Percentiles rank a stretch among this genome's conserved stretches.
Conservation (phyloP, 2,113 vertebrate species). For the Sander lucioperca region DNA sequence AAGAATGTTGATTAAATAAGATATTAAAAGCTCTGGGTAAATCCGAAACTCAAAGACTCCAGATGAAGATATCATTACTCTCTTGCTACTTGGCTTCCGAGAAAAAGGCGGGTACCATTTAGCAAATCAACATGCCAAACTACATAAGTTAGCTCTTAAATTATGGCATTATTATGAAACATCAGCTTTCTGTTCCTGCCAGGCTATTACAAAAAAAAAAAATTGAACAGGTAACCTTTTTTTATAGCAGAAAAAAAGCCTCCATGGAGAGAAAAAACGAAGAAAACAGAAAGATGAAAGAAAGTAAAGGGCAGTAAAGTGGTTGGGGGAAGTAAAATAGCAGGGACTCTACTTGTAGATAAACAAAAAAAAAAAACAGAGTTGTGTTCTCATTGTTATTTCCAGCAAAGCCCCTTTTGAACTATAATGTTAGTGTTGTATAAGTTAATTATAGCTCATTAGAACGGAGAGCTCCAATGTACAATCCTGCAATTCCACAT, state of each 20-base stretch:
- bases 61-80: background rate
- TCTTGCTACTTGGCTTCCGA: background rate
- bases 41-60: background rate
- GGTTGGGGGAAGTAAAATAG: conserved; percentile 8
- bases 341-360: background rate
- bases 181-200: background rate
- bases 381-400: conserved; percentile 17
- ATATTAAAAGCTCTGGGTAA: background rate
- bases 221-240: no score
- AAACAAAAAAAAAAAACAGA: no score
- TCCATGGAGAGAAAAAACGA: no score
- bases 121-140: background rate
- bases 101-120: background rate
- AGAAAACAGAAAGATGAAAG: background rate
- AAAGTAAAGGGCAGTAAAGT: background rate
- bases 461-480: background rate
- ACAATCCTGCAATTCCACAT: background rate
- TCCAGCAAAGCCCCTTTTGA: background rate
- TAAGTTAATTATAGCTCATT: conserved; percentile 4
- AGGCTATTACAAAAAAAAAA: no score
- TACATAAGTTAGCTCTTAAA: background rate
- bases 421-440: background rate
- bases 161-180: background rate
- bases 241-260: no score
- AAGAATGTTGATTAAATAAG: background rate